Conservation (phyloP, 2,113 vertebrate genomes). For the Sapajus apella region DNA sequence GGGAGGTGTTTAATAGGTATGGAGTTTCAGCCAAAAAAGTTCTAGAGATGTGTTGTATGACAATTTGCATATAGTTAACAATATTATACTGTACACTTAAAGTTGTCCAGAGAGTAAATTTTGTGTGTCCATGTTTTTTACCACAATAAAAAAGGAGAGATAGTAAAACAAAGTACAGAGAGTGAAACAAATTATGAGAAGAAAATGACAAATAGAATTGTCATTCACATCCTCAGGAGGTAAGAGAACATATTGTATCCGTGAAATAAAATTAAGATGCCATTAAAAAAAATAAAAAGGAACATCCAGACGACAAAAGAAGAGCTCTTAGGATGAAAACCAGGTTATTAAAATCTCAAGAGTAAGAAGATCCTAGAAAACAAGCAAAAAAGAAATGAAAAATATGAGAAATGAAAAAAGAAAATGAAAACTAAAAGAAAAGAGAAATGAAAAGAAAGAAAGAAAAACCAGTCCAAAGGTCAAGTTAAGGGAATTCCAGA, state of each 20-base stretch:
- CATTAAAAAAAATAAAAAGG: neutral
- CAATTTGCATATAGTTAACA: neutral
- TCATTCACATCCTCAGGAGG: neutral
- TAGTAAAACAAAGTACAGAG: neutral
- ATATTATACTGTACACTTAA: neutral
- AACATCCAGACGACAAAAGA: neutral
- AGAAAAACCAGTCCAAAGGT: neutral
- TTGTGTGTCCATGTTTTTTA: neutral
- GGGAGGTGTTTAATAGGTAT: neutral
- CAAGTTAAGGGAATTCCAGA: neutral
- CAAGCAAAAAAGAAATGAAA: constrained; percentile 1
- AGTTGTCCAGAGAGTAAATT: neutral
- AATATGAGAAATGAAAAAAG: neutral
- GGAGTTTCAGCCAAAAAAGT: neutral
- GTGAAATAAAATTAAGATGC: neutral
- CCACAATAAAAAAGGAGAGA: neutral
- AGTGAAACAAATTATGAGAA: neutral
- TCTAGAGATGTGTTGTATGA: neutral
- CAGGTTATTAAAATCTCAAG: neutral
- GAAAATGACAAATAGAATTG: neutral
- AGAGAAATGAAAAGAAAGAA: neutral
- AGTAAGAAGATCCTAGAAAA: neutral
- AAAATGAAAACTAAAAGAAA: neutral
- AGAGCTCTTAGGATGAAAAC: neutral
- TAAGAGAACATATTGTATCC: neutral